Percentiles rank a stretch among this genome's conserved stretches.
Evolutionary conservation across 2,113 vertebrate species (phyloP).

Genomic region (Indicator maculatus): DNA sequence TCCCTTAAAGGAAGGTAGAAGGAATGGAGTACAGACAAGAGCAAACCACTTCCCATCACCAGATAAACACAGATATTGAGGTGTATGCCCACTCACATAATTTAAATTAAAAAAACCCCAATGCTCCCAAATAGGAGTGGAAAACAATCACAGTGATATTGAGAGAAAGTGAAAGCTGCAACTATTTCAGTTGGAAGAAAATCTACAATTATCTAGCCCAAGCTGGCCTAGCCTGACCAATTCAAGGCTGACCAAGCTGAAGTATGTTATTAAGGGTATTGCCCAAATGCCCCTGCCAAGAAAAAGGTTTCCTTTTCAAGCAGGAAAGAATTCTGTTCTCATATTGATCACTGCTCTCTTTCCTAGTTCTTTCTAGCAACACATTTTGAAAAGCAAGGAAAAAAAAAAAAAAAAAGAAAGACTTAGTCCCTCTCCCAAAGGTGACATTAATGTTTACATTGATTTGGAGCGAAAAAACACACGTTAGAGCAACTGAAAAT

Average conservation of each 20-base stretch:
- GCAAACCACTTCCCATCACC: background rate
- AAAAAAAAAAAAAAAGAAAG: no score
- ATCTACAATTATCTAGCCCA: background rate
- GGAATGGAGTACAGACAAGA: background rate
- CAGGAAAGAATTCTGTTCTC: background rate
- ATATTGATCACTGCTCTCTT: background rate
- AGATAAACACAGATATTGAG: background rate
- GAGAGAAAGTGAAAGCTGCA: background rate
- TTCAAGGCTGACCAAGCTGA: background rate
- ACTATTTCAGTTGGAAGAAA: no score
- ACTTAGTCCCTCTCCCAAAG: fast-evolving
- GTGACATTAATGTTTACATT: background rate
- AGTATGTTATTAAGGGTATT: background rate
- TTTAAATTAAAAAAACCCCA: background rate
- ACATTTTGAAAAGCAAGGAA: background rate
- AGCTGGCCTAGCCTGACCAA: background rate
- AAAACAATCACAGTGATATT: background rate
- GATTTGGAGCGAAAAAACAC: fast-evolving
- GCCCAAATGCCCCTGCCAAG: background rate
- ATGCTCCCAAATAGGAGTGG: background rate
- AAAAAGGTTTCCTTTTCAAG: background rate
- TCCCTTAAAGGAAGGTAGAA: background rate
- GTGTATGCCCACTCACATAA: background rate
- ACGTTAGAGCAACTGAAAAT: background rate
- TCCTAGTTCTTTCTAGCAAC: background rate